A percentile compares a stretch with the other conserved stretches of the same genome.
phyloP scores from a whole-genome alignment of 1,140 invertebrate genomes.

The Phortica variegata region DNA sequence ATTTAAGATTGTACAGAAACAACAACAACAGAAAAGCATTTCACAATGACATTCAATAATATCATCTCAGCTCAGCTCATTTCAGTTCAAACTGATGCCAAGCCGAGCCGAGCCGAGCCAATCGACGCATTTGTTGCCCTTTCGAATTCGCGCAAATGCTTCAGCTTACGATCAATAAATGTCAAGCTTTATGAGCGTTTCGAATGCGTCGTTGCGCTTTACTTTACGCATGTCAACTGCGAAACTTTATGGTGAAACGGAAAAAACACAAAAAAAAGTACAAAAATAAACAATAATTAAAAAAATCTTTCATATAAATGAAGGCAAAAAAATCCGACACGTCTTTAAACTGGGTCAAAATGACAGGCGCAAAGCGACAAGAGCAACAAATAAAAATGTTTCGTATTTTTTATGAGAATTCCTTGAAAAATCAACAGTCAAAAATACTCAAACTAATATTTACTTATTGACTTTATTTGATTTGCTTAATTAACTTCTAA shows the following conservation, averaged over 20 bases:
- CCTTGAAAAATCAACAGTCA: neutral
- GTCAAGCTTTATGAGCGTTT: constrained; percentile 33
- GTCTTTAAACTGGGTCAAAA: constrained; percentile 38
- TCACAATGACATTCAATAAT: no score
- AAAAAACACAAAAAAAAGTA: no score
- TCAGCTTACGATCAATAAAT: constrained; percentile 53
- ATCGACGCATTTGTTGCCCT: no score
- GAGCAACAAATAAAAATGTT: neutral
- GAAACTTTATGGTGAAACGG: constrained; percentile 1
- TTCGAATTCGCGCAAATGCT: no score
- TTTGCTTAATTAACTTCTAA: constrained; percentile 51
- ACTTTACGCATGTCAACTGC: constrained; percentile 12
- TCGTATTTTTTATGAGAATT: neutral
- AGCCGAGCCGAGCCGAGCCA: no score
- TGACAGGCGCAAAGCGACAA: neutral
- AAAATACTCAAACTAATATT: constrained; percentile 23
- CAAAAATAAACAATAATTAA: no score
- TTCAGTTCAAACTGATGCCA: no score
- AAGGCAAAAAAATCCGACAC: no score
- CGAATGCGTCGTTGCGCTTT: constrained; percentile 3
- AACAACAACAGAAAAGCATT: no score
- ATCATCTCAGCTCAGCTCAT: no score
- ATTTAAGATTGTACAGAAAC: no score
- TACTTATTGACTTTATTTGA: constrained; percentile 34
- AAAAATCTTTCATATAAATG: no score